These are phyloP conservation scores for Zonotrichia albicollis DNA, from an alignment of 2,797 vertebrate species.

Conservation along the genomic window DNA sequence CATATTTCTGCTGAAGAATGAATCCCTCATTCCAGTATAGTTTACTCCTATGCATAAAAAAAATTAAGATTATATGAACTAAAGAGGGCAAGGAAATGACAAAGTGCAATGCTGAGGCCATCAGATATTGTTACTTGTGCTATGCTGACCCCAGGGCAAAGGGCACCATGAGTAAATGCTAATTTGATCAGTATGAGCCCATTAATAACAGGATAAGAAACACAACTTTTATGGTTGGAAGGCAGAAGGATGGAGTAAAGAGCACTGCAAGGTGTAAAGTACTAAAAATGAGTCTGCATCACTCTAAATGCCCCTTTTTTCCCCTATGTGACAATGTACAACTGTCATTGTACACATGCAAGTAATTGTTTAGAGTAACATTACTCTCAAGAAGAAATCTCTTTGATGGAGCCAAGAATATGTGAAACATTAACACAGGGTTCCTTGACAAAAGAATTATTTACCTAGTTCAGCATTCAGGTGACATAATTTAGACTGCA, in stretches of 20 bases:
- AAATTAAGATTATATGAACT: background rate
- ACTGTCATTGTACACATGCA: background rate
- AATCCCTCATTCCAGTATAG: background rate
- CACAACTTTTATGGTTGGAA: background rate
- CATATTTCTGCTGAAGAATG: background rate
- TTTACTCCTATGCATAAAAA: background rate
- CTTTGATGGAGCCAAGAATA: background rate
- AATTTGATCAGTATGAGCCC: background rate
- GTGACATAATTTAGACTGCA: background rate
- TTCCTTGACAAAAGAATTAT: background rate
- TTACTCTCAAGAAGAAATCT: background rate
- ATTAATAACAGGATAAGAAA: slow-evolving; percentile 28
- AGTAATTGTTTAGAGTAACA: background rate
- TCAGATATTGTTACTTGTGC: background rate
- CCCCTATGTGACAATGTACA: background rate
- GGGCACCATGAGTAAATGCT: background rate
- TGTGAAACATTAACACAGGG: background rate
- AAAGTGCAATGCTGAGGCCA: background rate
- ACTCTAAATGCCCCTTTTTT: background rate
- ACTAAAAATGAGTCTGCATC: background rate
- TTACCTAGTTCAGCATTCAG: background rate
- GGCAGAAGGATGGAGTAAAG: background rate
- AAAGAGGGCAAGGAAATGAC: background rate
- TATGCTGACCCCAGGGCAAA: background rate
- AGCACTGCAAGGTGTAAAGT: background rate